Evolutionary conservation across 2,113 vertebrate species (phyloP).

Genomic region (Ahaetulla prasina): DNA sequence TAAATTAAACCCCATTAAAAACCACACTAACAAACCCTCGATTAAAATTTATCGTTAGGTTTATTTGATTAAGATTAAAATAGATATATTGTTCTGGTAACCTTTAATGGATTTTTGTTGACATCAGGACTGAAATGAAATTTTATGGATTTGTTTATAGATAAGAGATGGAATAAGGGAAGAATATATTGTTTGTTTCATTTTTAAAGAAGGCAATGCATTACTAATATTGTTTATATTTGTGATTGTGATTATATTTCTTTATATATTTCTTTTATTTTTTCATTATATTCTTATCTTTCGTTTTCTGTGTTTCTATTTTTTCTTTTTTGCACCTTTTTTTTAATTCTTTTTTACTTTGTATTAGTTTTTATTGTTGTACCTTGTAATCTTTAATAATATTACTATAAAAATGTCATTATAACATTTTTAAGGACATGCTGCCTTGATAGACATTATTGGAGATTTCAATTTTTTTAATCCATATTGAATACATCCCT

Average conservation of each 20-base stretch:
- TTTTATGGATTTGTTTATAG: background rate
- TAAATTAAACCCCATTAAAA: no score
- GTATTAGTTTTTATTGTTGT: background rate
- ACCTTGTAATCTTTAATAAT: background rate
- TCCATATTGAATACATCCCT: background rate
- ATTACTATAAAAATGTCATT: background rate
- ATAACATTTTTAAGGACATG: background rate
- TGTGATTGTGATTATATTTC: background rate
- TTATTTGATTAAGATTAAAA: background rate
- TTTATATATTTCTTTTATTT: background rate
- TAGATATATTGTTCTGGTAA: background rate
- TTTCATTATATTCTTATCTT: background rate
- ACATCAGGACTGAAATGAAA: background rate
- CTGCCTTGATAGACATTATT: background rate
- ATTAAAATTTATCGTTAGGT: no score
- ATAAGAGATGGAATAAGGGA: background rate
- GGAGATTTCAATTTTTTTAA: background rate
- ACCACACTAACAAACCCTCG: no score
- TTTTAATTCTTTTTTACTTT: background rate
- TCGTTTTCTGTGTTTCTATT: background rate
- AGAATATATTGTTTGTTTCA: background rate
- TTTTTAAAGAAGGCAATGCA: background rate
- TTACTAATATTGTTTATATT: background rate
- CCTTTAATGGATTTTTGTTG: background rate
- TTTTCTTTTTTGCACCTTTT: background rate